These are phyloP conservation scores for Homalodisca vitripennis DNA, from an alignment of 1,140 invertebrate species.

Conservation along the genomic window DNA sequence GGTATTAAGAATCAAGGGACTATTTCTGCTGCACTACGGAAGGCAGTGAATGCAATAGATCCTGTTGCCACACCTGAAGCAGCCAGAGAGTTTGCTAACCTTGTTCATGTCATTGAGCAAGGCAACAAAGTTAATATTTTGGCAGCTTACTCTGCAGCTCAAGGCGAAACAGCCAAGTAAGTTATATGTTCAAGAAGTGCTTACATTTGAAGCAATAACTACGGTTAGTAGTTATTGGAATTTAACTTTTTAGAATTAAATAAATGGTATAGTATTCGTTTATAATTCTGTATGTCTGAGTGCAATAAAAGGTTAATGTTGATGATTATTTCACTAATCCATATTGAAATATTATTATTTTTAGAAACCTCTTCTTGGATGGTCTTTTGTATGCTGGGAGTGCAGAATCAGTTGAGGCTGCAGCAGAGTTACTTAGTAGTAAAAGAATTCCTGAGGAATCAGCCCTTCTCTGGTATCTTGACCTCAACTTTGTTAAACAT, in stretches of 20 bases:
- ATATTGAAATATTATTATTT: no score
- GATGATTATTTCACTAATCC: no score
- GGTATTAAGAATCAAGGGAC: slow-evolving; percentile 52
- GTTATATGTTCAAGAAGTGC: no score
- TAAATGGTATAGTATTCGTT: no score
- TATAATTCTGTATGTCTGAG: no score
- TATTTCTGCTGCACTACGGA: slow-evolving; percentile 56
- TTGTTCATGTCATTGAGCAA: slow-evolving; percentile 62
- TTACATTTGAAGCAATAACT: background rate
- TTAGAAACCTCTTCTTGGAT: slow-evolving; percentile 68
- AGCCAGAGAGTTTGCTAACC: slow-evolving; percentile 63
- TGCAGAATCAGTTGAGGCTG: slow-evolving; percentile 69
- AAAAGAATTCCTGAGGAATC: slow-evolving; percentile 63
- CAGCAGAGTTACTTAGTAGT: slow-evolving; percentile 67
- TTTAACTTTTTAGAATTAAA: no score
- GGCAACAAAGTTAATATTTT: slow-evolving; percentile 68
- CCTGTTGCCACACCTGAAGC: slow-evolving; percentile 59
- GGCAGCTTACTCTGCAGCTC: slow-evolving; percentile 56
- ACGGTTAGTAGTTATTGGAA: background rate
- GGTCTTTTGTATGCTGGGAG: slow-evolving; percentile 74
- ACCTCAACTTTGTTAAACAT: slow-evolving; percentile 67
- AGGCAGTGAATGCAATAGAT: slow-evolving; percentile 55
- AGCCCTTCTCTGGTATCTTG: slow-evolving; percentile 61
- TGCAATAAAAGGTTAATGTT: no score
- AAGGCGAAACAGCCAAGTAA: slow-evolving; percentile 50